Base-by-base conservation (phyloP, 2,797 vertebrate species). In the Natrix natrix region DNA sequence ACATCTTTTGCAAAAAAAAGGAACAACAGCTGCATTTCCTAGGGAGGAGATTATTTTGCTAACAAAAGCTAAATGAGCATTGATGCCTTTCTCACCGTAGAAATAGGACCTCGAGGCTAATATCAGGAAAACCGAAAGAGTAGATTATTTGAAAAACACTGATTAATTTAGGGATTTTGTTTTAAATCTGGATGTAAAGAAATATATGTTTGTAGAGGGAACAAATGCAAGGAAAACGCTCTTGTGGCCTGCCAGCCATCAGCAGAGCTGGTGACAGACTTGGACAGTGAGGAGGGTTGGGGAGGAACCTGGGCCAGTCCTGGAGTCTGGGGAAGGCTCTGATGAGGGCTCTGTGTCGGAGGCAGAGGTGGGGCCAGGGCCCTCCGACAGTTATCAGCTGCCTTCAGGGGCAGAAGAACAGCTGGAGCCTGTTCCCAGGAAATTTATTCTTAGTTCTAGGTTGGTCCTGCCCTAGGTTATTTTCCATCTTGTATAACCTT, bases 111-210 rank as follows among this genome's bases (percentile, higher is more conserved):
- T 92, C 0, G 94, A 95, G 95, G 94, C 94, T 93, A 95, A 96
- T 95, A 96, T 93, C 0, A 69, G 13, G 95, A 95, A 92, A 91
- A 95, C 17, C 0, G 95, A 95, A 95, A 96, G 92, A 94, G 96
- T 86, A 92, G 95, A 48, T 83, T 83, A 48, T 48, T 83, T 48
- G 37, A 48, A 83, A 83, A 83, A 3, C 20, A 48, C 37, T 0
- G 1, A 48, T 83, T 48, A 11, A 83, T 83, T 48, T 24, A 48
- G 37, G 37, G 74, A 43, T 12, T 48, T 83, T 78, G 10, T 28
- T 78, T 78, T 5, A 11, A 37, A 11, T 48, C 74, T 83, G 74
- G 37, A 83, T 48, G 16, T 37, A 24, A 83, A 12, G 37, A 83
- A 43, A 48, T 48, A 24, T 4, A 12, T 48, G 20, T 83, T 83